Conservation (phyloP, 2,797 vertebrate genomes). For the Gallirallus australis region DNA sequence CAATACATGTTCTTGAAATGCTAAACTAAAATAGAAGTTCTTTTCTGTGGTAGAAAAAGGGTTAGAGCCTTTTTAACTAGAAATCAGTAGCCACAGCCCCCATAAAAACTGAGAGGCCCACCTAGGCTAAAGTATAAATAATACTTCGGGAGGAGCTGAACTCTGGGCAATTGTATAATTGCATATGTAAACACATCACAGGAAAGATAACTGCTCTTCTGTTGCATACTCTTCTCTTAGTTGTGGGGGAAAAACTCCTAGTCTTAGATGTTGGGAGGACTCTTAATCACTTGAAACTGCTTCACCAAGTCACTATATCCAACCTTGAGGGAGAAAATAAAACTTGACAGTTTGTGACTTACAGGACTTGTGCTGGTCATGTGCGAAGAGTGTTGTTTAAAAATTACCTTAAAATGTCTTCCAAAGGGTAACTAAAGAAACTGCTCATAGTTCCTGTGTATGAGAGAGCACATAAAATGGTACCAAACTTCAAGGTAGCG, state of each 20-base stretch:
- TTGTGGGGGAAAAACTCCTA: neutral
- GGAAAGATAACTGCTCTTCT: neutral
- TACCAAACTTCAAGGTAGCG: neutral
- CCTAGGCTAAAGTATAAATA: neutral
- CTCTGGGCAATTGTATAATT: neutral
- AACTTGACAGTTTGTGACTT: neutral
- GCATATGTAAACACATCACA: neutral
- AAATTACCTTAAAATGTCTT: neutral
- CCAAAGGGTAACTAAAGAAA: neutral
- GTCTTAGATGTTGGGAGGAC: neutral
- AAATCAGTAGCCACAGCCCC: neutral
- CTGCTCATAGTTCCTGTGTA: neutral
- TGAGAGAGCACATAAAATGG: neutral
- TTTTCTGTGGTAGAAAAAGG: neutral
- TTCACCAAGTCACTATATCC: neutral
- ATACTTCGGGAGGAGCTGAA: neutral
- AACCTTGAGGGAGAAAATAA: neutral
- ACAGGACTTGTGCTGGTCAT: neutral
- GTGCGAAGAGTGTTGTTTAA: neutral
- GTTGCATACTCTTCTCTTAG: neutral
- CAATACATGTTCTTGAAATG: neutral
- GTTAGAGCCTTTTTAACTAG: neutral
- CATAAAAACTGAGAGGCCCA: neutral
- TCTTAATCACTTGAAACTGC: neutral
- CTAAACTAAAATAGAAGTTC: neutral